Conservation (phyloP, 2,888 invertebrate species). For the Liposcelis brunnea region DNA sequence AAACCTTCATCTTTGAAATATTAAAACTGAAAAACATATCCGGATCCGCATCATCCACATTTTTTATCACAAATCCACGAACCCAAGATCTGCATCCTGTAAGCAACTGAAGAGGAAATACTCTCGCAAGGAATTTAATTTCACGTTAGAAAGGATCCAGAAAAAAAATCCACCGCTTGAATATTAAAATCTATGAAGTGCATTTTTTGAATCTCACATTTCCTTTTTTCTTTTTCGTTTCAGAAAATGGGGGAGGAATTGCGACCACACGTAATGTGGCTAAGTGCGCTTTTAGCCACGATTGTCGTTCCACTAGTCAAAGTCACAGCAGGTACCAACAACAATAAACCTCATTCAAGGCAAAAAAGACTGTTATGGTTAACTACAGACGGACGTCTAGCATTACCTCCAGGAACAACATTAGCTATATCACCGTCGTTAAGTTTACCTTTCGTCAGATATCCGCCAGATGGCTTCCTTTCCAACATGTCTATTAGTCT, state of each 20-base stretch:
- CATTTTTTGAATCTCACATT: too few species aligned
- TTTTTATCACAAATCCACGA: too few species aligned
- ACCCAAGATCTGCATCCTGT: too few species aligned
- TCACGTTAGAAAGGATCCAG: too few species aligned
- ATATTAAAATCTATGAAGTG: too few species aligned
- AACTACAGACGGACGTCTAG: slow-evolving; percentile 66
- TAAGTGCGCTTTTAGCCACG: not conserved
- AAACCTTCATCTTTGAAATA: too few species aligned
- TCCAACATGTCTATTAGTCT: slow-evolving; percentile 70
- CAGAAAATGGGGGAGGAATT: slow-evolving; percentile 5
- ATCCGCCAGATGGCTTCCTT: slow-evolving; percentile 71
- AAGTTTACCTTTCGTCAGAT: slow-evolving; percentile 63
- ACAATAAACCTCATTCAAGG: slow-evolving; percentile 42
- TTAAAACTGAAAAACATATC: too few species aligned
- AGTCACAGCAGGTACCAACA: slow-evolving; percentile 24
- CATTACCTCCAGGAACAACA: slow-evolving; percentile 66
- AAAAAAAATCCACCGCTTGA: too few species aligned
- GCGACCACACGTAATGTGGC: slow-evolving; percentile 4
- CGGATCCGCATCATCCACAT: too few species aligned
- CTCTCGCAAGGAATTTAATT: too few species aligned
- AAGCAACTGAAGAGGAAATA: too few species aligned
- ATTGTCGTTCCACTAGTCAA: slow-evolving; percentile 16
- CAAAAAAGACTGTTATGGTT: slow-evolving; percentile 73
- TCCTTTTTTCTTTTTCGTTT: not conserved
- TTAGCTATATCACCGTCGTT: slow-evolving; percentile 64